Conservation (phyloP, 2,113 vertebrate species). For the Catharus fuscescens region DNA sequence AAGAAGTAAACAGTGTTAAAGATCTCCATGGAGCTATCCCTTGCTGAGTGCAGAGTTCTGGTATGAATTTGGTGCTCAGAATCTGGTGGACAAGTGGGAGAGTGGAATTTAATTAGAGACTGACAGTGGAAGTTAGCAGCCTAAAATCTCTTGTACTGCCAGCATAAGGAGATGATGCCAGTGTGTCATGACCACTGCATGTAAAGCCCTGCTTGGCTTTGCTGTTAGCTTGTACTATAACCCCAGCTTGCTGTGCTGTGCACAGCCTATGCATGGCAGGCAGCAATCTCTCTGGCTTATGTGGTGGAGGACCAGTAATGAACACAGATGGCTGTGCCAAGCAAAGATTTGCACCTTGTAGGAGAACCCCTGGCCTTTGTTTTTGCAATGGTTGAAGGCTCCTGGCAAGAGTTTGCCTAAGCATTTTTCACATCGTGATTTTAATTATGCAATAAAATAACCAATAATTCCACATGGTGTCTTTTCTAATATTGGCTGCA, state of each 20-base stretch:
- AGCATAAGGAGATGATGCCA: background rate
- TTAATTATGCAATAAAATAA: background rate
- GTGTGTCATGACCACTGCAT: background rate
- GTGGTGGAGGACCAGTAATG: fast-evolving
- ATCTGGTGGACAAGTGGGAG: background rate
- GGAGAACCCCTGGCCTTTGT: background rate
- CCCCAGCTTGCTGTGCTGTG: background rate
- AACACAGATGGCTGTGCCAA: fast-evolving
- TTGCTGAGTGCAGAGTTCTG: background rate
- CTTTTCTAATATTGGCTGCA: background rate
- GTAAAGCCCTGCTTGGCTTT: fast-evolving
- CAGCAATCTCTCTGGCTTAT: background rate
- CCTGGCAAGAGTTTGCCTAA: background rate
- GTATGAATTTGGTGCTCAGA: background rate
- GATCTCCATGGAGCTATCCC: background rate
- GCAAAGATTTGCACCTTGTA: background rate
- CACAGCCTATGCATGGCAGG: background rate
- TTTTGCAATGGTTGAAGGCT: background rate
- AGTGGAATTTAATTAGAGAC: background rate
- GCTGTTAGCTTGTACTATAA: background rate
- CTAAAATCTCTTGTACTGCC: background rate
- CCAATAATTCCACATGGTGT: background rate
- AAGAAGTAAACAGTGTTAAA: background rate
- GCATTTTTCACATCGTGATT: background rate
- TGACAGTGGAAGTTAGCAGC: background rate